phyloP scores from a whole-genome alignment of 2,888 invertebrate species.

The Latheticus oryzae region DNA sequence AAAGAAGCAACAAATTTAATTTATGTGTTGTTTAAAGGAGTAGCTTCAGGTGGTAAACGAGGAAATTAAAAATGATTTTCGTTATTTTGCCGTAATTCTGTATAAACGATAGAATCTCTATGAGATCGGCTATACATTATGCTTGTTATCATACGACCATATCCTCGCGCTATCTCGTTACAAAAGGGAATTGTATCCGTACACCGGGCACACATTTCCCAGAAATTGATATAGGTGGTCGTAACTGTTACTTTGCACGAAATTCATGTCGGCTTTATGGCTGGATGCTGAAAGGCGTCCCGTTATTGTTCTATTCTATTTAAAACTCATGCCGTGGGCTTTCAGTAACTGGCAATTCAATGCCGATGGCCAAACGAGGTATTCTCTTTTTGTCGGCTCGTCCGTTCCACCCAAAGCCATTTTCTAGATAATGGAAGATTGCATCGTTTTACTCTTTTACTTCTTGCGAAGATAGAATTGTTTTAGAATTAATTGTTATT shows the following conservation, averaged over 20 bases:
- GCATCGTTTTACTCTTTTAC: slow-evolving; percentile 56
- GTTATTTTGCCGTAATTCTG: slow-evolving; percentile 31
- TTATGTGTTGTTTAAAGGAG: slow-evolving; percentile 27
- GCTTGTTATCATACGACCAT: slow-evolving; percentile 45
- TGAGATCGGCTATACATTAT: slow-evolving; percentile 50
- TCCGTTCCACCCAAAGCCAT: slow-evolving; percentile 28
- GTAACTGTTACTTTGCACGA: slow-evolving; percentile 46
- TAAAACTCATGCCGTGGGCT: slow-evolving; percentile 52
- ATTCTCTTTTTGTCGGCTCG: slow-evolving; percentile 35
- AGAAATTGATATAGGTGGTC: slow-evolving; percentile 44
- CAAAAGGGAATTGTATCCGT: slow-evolving; percentile 51
- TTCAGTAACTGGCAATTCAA: slow-evolving; percentile 56
- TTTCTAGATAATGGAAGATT: slow-evolving; percentile 57
- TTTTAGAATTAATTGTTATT: slow-evolving; percentile 48
- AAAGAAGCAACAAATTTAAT: slow-evolving; percentile 24
- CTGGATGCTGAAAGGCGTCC: slow-evolving; percentile 45
- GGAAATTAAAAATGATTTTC: slow-evolving; percentile 43
- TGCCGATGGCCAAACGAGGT: slow-evolving; percentile 47
- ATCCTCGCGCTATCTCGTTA: slow-evolving; percentile 47
- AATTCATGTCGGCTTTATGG: slow-evolving; percentile 47
- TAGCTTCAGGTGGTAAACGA: slow-evolving; percentile 37
- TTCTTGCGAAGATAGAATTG: slow-evolving; percentile 61
- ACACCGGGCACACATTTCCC: slow-evolving; percentile 43
- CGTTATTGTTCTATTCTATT: slow-evolving; percentile 54
- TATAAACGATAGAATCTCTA: slow-evolving; percentile 46